Evolutionary conservation across 1,140 invertebrate genomes (phyloP).

Genomic region (Papilio polyxenes): DNA sequence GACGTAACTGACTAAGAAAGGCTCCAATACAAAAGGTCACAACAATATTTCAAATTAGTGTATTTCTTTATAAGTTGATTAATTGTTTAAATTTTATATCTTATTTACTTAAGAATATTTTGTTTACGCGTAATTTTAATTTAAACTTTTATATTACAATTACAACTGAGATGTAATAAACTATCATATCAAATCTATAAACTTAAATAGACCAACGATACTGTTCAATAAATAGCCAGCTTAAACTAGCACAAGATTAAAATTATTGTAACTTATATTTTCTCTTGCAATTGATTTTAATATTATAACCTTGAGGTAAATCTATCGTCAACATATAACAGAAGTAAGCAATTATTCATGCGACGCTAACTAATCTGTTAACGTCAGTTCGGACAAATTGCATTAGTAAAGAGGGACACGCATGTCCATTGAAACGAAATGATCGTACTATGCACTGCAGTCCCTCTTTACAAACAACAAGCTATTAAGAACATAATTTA

Average conservation of each 20-base stretch:
- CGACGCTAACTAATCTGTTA: slow-evolving; percentile 1
- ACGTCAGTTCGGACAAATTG: slow-evolving; percentile 21
- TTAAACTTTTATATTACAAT: too few relatives aligned
- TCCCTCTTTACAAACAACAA: neutral
- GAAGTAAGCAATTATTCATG: slow-evolving; percentile 5
- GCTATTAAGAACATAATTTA: neutral
- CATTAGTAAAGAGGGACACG: slow-evolving; percentile 13
- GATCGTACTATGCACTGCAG: neutral
- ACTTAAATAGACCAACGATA: too few relatives aligned
- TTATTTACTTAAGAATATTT: neutral
- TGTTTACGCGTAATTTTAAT: too few relatives aligned
- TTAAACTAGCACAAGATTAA: too few relatives aligned
- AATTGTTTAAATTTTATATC: neutral
- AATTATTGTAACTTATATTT: too few relatives aligned
- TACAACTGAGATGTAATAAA: too few relatives aligned
- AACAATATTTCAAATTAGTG: slow-evolving; percentile 7
- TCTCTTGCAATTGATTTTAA: too few relatives aligned
- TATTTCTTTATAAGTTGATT: slow-evolving; percentile 6
- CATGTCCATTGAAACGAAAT: neutral
- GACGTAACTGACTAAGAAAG: slow-evolving; percentile 13
- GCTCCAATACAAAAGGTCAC: neutral
- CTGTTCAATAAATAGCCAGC: too few relatives aligned
- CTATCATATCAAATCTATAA: too few relatives aligned
- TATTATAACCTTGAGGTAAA: neutral
- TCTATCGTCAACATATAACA: neutral